phyloP scores from a whole-genome alignment of 92 coral and sea anemone genomes.

The Phenganax subtilis region DNA sequence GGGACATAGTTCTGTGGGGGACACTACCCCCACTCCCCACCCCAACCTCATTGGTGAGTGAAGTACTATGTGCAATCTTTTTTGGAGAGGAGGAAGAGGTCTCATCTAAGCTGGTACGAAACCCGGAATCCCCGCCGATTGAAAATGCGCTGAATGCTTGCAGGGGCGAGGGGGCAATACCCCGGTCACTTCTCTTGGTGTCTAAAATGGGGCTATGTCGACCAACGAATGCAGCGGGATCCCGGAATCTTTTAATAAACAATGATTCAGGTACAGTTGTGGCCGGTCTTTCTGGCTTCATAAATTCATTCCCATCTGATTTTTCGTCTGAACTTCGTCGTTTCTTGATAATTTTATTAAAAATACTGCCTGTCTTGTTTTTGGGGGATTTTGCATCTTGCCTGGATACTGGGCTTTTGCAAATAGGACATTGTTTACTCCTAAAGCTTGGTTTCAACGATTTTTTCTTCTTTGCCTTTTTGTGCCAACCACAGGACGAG shows the following conservation, averaged over 20 bases:
- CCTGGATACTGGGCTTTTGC: background rate
- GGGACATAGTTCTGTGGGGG: background rate
- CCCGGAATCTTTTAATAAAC: background rate
- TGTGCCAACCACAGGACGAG: background rate
- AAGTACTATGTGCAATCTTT: background rate
- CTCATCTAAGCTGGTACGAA: background rate
- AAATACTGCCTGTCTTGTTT: background rate
- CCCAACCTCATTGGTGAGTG: background rate
- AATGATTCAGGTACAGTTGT: background rate
- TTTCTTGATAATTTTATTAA: background rate
- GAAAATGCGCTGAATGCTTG: background rate
- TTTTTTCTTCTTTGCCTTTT: background rate
- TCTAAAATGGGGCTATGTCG: background rate
- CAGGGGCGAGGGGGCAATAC: slow-evolving; percentile 6
- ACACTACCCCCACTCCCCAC: background rate
- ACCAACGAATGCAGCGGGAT: background rate
- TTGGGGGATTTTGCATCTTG: slow-evolving; percentile 3
- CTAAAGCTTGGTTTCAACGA: background rate
- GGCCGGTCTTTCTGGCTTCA: background rate
- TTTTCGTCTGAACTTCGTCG: slow-evolving; percentile 4
- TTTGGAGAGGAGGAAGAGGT: too few species aligned
- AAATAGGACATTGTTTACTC: background rate
- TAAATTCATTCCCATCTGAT: background rate
- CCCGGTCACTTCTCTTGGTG: background rate
- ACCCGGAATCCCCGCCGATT: background rate